Evolutionary conservation across 2,113 vertebrate species (phyloP).

Genomic region (Mus spicilegus): DNA sequence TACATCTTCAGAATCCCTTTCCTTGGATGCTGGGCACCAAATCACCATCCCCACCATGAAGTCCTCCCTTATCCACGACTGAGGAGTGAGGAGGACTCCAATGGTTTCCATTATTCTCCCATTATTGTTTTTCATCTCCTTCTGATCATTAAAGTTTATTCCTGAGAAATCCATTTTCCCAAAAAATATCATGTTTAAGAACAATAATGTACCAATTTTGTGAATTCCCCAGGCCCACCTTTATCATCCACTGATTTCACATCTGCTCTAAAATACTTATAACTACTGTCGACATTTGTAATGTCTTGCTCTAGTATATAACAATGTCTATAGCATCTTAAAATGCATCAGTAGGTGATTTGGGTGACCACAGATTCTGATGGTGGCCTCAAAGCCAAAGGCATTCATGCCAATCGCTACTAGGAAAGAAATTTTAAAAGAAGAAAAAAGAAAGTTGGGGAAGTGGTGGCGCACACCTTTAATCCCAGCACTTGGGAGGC

Average conservation of each 20-base stretch:
- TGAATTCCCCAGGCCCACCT: background rate
- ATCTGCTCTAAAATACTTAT: background rate
- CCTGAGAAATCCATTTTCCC: constrained; percentile 27
- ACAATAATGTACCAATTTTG: background rate
- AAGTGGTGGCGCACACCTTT: too few species aligned
- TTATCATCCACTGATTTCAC: background rate
- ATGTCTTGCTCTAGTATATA: background rate
- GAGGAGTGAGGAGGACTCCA: background rate
- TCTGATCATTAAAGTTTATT: background rate
- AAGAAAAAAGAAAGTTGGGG: background rate
- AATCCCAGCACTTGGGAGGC: too few species aligned
- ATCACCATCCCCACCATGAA: background rate
- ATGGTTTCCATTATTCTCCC: background rate
- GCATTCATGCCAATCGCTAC: background rate
- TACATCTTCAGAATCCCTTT: background rate
- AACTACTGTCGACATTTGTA: background rate
- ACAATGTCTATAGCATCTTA: background rate
- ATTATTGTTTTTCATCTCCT: background rate
- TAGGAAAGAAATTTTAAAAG: background rate
- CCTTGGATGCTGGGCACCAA: background rate
- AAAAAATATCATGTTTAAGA: background rate
- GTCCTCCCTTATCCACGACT: background rate
- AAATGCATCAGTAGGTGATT: background rate
- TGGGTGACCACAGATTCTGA: background rate
- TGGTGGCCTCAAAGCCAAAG: background rate